These are phyloP conservation scores for Ooceraea biroi DNA, from an alignment of 1,140 invertebrate genomes.

Conservation along the genomic window DNA sequence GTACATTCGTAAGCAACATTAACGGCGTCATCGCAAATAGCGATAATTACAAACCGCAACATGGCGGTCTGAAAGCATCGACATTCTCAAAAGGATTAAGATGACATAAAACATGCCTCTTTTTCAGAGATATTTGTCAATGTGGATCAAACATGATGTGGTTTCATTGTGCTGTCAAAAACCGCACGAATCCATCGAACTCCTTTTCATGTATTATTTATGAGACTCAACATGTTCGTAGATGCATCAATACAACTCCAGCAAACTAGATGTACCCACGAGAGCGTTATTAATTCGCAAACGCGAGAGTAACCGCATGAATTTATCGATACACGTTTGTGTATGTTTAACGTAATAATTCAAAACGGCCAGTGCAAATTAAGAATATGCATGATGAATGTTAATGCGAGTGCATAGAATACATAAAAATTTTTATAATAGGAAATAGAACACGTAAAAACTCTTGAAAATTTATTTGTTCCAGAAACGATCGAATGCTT, in stretches of 20 bases:
- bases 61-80: slow-evolving; percentile 44
- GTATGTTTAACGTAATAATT: background rate
- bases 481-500: background rate
- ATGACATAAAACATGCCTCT: slow-evolving; percentile 33
- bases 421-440: no score
- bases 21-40: no score
- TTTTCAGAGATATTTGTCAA: slow-evolving; percentile 13
- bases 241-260: background rate
- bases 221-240: slow-evolving; percentile 12
- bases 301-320: slow-evolving; percentile 2
- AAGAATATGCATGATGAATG: background rate
- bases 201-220: slow-evolving; percentile 48
- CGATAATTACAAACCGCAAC: no score
- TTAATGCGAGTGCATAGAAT: background rate
- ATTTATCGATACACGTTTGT: background rate
- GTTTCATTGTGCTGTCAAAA: slow-evolving; percentile 7
- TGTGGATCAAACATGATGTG: background rate
- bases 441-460: background rate
- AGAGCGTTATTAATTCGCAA: background rate
- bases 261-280: background rate
- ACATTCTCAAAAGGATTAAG: slow-evolving; percentile 23
- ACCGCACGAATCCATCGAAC: slow-evolving; percentile 23
- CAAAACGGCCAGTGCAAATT: background rate
- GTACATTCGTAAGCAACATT: no score
- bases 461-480: background rate